Evolutionary conservation across 2,797 vertebrate genomes (phyloP).

Genomic region (Trachops cirrhosus): DNA sequence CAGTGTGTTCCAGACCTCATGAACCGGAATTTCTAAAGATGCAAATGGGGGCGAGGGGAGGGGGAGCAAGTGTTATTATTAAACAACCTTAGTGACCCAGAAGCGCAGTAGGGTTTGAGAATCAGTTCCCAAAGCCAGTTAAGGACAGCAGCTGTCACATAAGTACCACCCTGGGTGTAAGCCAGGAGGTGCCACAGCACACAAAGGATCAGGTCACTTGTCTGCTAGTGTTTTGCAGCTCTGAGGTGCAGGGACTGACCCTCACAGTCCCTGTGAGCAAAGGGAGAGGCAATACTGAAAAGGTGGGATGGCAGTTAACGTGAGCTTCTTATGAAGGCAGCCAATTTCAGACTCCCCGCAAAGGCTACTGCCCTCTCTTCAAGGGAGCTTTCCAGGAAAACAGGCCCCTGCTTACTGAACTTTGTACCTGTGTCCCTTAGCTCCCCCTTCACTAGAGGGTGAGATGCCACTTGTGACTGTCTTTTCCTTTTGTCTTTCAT

Average conservation of each 20-base stretch:
- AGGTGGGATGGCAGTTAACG: fast-evolving
- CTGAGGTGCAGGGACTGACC: not conserved
- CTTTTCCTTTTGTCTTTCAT: not conserved
- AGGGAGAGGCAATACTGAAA: not conserved
- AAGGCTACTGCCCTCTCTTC: fast-evolving
- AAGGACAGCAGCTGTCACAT: not conserved
- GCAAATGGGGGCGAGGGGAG: fast-evolving
- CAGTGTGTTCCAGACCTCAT: not conserved
- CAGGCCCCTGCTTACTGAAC: not conserved
- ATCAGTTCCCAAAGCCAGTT: not conserved
- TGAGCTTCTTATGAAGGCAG: not conserved
- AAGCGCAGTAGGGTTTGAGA: not conserved
- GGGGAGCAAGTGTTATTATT: fast-evolving
- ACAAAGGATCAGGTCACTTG: not conserved
- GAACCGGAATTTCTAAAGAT: not conserved
- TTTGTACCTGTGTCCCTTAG: not conserved
- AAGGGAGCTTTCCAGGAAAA: not conserved
- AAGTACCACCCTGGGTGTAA: not conserved
- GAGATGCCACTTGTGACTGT: not conserved
- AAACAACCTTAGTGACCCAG: not conserved
- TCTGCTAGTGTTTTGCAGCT: not conserved
- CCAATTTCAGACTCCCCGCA: not conserved
- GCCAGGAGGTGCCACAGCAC: fast-evolving
- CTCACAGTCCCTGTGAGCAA: not conserved
- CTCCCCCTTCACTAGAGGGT: not conserved